Percentiles rank a stretch among this genome's conserved stretches.
Evolutionary conservation across 2,888 invertebrate genomes (phyloP).

Genomic region (Lepidocyrtinus sp.): DNA sequence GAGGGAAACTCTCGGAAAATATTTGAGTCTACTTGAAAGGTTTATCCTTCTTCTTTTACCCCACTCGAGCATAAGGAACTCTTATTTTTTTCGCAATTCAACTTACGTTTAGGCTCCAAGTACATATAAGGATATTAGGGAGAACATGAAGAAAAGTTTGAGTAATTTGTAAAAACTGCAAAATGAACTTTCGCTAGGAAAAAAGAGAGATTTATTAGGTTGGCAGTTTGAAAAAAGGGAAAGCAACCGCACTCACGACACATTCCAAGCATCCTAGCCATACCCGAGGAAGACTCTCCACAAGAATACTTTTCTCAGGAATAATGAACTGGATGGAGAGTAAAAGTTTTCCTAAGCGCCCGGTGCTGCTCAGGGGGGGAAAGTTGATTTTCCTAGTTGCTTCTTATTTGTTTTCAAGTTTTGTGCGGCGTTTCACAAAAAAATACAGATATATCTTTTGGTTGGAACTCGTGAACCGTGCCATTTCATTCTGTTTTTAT

Average conservation of each 20-base stretch:
- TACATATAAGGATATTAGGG: slow-evolving; percentile 9
- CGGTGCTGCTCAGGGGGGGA: neutral
- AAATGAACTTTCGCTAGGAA: slow-evolving; percentile 35
- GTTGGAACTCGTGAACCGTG: too few species aligned
- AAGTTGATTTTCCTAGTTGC: slow-evolving; percentile 5
- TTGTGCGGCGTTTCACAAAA: slow-evolving; percentile 4
- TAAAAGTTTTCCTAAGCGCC: neutral
- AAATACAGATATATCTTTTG: too few species aligned
- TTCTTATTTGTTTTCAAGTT: slow-evolving; percentile 7
- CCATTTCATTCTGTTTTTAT: too few species aligned
- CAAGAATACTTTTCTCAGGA: neutral
- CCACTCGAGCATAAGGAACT: neutral
- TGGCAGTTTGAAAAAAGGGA: slow-evolving; percentile 38
- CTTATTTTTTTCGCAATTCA: neutral
- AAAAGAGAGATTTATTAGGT: slow-evolving; percentile 51
- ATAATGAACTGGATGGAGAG: neutral
- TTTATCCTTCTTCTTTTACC: neutral
- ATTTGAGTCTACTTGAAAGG: too few species aligned
- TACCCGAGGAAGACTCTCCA: neutral
- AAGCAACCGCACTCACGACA: slow-evolving; percentile 18
- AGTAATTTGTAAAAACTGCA: slow-evolving; percentile 47
- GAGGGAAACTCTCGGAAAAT: too few species aligned
- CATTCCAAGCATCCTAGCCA: slow-evolving; percentile 8
- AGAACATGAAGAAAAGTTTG: neutral
- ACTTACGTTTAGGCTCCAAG: neutral